Evolutionary conservation across 2,797 vertebrate genomes (phyloP), one percentile per base, ranked within the genome.

Genomic region (Carapus acus): DNA sequence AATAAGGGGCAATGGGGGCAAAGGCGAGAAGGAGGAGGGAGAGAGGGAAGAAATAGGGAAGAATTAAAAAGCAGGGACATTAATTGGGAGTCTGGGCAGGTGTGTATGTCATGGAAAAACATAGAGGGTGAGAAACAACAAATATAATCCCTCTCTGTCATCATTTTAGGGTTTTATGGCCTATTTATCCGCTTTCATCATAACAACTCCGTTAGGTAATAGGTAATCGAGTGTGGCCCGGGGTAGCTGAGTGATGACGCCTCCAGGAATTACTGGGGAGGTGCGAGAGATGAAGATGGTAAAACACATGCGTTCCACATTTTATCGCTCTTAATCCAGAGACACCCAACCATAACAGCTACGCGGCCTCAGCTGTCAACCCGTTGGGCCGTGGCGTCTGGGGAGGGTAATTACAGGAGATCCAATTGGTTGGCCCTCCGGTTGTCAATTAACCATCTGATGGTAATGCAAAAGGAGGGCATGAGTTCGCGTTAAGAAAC

Each of bases 391-490:
- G 54, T 17, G 47, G 56, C 53, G 77, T 69, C 73, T 60, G 68
- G 59, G 60, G 71, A 56, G 51, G 62, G 69, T 83, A 86, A 89
- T 85, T 84, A 82, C 77, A 77, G 65, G 57, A 62, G 47, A 70
- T 73, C 68, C 67, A 78, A 75, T 74, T 76, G 76, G 71, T 65
- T 52, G 60, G 54, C 62, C 80, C 54, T 4, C 12, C 55, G 71
- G 79, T 62, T 41, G 61, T 76, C 85, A 76, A 86, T 85, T 80
- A 85, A 65, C 67, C 64, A 69, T 71, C 73, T 63, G 44, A 76
- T 71, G 51, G 68, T 64, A 62, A 50, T 53, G 47, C 29, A 50
- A 64, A n/a, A 59, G 37, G 50, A 65, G 38, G 71, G 63, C 42
- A 50, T 69, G 67, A 73, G 76, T 67, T 76, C 77, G 65, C 8